Conservation (phyloP, 1,140 invertebrate genomes). For the Drosophila nasuta region DNA sequence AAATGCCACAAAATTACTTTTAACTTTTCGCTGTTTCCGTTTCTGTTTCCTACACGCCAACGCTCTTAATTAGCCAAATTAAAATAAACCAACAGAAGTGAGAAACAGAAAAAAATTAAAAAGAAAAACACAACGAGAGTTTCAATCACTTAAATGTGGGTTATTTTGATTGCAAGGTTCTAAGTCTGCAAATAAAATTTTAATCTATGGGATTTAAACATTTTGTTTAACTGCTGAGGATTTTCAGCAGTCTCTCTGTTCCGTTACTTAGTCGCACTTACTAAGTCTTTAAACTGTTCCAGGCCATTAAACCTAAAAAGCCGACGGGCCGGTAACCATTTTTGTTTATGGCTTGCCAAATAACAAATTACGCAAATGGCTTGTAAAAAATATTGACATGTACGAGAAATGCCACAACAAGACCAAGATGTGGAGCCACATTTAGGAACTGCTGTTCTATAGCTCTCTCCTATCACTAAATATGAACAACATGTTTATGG, state of each 20-base stretch:
- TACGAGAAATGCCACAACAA: slow-evolving; percentile 21
- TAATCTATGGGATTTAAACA: slow-evolving; percentile 35
- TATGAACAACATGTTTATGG: slow-evolving; percentile 52
- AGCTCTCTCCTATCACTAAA: slow-evolving; percentile 7
- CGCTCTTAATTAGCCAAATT: slow-evolving; percentile 54
- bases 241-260: background rate
- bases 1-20: slow-evolving; percentile 47
- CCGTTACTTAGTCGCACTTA: slow-evolving; percentile 29
- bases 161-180: slow-evolving; percentile 27
- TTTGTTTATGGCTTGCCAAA: slow-evolving; percentile 53
- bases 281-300: slow-evolving; percentile 56
- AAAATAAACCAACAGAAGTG: slow-evolving; percentile 22
- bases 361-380: slow-evolving; percentile 57
- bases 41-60: slow-evolving; percentile 2
- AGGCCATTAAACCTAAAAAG: slow-evolving; percentile 37
- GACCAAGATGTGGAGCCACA: background rate
- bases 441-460: background rate
- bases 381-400: slow-evolving; percentile 54
- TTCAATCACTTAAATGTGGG: slow-evolving; percentile 6
- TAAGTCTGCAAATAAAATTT: slow-evolving; percentile 31
- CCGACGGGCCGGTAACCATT: slow-evolving; percentile 36
- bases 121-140: background rate
- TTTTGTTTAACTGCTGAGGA: background rate
- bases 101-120: background rate
- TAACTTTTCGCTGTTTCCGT: slow-evolving; percentile 13